A percentile compares a stretch with the other conserved stretches of the same genome.
Conservation (phyloP, 2,797 vertebrate genomes). For the Siniperca obscura region DNA sequence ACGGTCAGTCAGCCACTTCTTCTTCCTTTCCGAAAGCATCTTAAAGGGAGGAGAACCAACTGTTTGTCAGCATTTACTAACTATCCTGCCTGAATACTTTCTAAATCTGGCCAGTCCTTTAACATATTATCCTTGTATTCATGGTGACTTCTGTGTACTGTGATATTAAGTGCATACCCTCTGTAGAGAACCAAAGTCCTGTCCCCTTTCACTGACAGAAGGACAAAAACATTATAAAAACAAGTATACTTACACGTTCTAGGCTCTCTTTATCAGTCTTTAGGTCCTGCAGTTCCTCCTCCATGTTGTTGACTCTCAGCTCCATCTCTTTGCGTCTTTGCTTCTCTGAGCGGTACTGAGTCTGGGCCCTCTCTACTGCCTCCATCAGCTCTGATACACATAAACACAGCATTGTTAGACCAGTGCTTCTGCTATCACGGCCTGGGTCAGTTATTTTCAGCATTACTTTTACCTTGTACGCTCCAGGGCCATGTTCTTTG, state of each 20-base stretch:
- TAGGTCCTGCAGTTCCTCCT: constrained; percentile 92
- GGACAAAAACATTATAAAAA: too few relatives aligned
- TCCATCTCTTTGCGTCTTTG: constrained; percentile 90
- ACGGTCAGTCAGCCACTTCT: constrained; percentile 90
- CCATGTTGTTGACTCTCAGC: constrained; percentile 84
- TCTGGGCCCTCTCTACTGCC: constrained; percentile 82
- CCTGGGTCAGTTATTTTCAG: neutral
- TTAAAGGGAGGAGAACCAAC: constrained; percentile 51
- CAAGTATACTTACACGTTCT: constrained; percentile 83
- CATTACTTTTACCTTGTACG: neutral
- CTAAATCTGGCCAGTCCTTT: neutral
- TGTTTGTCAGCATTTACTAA: neutral
- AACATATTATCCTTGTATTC: neutral
- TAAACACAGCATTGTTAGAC: neutral
- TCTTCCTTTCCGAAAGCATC: constrained; percentile 93
- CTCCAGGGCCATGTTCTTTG: neutral
- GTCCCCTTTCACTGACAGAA: neutral
- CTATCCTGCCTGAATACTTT: neutral
- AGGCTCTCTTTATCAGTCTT: constrained; percentile 89
- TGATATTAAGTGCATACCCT: neutral
- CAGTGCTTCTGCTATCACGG: neutral
- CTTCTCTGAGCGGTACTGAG: constrained; percentile 89
- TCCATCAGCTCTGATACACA: constrained; percentile 88
- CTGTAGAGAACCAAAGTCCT: neutral
- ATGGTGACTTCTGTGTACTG: neutral